Evolutionary conservation across 1,140 invertebrate genomes (phyloP).

Genomic region (Archivesica marissinica): DNA sequence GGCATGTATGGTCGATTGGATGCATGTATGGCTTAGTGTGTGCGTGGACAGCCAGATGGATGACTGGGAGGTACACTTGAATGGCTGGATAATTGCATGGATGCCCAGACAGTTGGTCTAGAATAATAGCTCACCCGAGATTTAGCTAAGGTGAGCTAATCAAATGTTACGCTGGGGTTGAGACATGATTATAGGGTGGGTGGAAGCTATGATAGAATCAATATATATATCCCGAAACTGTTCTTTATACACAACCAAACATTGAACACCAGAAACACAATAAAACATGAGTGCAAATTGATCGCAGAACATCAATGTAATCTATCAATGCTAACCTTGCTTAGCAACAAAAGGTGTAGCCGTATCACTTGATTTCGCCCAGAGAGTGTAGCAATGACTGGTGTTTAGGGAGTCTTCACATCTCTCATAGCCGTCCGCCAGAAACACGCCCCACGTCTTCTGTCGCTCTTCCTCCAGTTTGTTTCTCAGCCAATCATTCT

Average conservation of each 20-base stretch:
- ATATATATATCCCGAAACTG: no score
- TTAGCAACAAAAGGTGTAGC: background rate
- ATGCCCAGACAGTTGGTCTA: no score
- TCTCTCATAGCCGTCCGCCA: constrained; percentile 7
- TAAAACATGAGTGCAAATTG: background rate
- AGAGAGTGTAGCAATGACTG: constrained; percentile 46
- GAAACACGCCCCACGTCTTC: background rate
- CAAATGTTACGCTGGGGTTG: no score
- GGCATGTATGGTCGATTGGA: no score
- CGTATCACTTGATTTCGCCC: background rate
- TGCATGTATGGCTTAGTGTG: no score
- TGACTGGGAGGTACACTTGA: no score
- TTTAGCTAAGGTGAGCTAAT: no score
- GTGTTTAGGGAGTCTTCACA: background rate
- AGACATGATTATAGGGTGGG: no score
- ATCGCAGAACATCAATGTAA: background rate
- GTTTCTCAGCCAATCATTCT: background rate
- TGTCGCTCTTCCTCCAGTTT: background rate
- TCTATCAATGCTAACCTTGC: constrained; percentile 24
- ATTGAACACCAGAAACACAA: background rate
- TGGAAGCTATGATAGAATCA: no score
- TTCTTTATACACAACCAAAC: background rate
- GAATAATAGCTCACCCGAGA: no score
- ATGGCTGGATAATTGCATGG: no score
- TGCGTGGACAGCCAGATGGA: no score